These are phyloP conservation scores for Helleia helle DNA, from an alignment of 2,888 invertebrate genomes.

Conservation along the genomic window DNA sequence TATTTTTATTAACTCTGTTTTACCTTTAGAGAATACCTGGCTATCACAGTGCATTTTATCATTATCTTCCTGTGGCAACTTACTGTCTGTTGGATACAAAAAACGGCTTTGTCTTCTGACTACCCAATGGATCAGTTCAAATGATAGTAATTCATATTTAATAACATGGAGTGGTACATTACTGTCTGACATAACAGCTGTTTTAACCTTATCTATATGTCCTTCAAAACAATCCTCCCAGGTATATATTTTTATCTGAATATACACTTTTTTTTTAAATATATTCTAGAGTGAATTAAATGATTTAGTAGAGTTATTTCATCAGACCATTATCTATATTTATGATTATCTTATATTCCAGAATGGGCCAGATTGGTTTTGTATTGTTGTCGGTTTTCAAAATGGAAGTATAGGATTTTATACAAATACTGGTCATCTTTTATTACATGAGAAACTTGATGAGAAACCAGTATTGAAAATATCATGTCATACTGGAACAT, in stretches of 20 bases:
- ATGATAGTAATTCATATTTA: slow-evolving; percentile 53
- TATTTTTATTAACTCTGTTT: not conserved
- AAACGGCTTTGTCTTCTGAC: slow-evolving; percentile 54
- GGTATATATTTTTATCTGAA: slow-evolving; percentile 31
- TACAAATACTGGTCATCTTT: slow-evolving; percentile 87
- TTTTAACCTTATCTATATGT: slow-evolving; percentile 54
- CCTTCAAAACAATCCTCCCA: slow-evolving; percentile 63
- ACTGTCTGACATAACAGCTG: slow-evolving; percentile 45
- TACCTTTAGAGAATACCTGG: slow-evolving; percentile 59
- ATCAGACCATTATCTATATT: too few species aligned
- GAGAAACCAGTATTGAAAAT: slow-evolving; percentile 84
- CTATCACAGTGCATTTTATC: slow-evolving; percentile 56
- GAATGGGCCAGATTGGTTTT: slow-evolving; percentile 93
- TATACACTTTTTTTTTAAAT: too few species aligned
- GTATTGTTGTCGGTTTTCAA: slow-evolving; percentile 88
- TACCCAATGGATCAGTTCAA: slow-evolving; percentile 62
- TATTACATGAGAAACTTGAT: slow-evolving; percentile 89
- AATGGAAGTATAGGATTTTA: slow-evolving; percentile 91
- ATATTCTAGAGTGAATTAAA: too few species aligned
- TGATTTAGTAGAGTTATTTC: too few species aligned
- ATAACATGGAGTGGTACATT: slow-evolving; percentile 65
- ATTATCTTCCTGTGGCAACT: slow-evolving; percentile 56
- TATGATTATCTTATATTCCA: slow-evolving; percentile 32
- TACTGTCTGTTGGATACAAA: slow-evolving; percentile 51
- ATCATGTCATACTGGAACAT: slow-evolving; percentile 80